Evolutionary conservation across 2,888 invertebrate genomes (phyloP).

Genomic region (Anaspis maculata): DNA sequence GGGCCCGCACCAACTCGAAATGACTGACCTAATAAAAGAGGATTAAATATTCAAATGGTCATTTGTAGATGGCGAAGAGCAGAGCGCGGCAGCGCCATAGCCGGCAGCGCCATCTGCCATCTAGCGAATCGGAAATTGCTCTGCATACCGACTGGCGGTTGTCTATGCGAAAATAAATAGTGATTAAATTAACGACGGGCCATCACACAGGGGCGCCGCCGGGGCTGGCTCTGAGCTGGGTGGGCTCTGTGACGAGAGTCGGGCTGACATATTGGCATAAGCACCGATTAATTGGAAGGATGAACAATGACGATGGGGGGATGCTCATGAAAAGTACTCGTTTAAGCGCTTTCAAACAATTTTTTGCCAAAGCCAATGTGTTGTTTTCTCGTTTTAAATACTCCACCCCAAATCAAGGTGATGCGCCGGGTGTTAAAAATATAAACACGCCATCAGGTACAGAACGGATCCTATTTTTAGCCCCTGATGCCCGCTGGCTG

Average conservation of each 20-base stretch:
- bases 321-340: conserved; percentile 6
- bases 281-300: conserved; percentile 17
- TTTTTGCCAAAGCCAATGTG: conserved; percentile 9
- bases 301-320: conserved; percentile 13
- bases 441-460: too few species aligned
- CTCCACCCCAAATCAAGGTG: too few species aligned
- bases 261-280: conserved; percentile 12
- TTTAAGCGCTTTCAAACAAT: conserved; percentile 9
- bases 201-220: conserved; percentile 12
- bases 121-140: conserved; percentile 23
- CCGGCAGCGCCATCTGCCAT: conserved; percentile 22
- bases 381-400: too few species aligned
- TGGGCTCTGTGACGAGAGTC: too few species aligned
- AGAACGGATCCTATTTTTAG: too few species aligned
- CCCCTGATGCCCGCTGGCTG: too few species aligned
- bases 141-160: conserved; percentile 16
- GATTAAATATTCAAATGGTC: conserved; percentile 25
- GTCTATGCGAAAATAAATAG: conserved; percentile 23
- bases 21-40: conserved; percentile 18
- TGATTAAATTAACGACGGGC: conserved; percentile 22
- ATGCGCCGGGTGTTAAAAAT: too few species aligned
- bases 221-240: conserved; percentile 2
- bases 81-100: conserved; percentile 1
- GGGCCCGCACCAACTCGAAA: too few species aligned
- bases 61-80: conserved; percentile 17